Evolutionary conservation across 1,140 invertebrate species (phyloP).

Genomic region (Nephila pilipes): DNA sequence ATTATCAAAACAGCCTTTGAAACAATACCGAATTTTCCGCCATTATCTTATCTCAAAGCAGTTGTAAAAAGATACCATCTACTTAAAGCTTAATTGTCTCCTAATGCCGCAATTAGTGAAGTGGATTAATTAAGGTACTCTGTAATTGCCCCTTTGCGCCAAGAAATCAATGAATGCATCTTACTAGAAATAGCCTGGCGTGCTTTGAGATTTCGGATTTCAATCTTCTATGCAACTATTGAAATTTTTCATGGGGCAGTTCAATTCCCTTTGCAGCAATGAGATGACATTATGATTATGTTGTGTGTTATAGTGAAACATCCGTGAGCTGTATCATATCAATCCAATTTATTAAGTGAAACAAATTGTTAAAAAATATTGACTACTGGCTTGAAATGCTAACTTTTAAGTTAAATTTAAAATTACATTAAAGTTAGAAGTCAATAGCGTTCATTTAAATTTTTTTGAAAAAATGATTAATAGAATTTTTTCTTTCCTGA

Average conservation of each 20-base stretch:
- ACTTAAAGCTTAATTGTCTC: slow-evolving; percentile 69
- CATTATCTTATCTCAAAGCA: slow-evolving; percentile 67
- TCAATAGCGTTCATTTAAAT: too few relatives aligned
- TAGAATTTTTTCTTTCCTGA: too few relatives aligned
- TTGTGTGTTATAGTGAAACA: not conserved
- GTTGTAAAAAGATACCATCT: slow-evolving; percentile 67
- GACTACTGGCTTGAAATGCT: too few relatives aligned
- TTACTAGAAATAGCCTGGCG: not conserved
- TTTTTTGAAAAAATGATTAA: too few relatives aligned
- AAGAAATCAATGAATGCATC: slow-evolving; percentile 41
- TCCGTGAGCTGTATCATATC: too few relatives aligned
- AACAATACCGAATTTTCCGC: slow-evolving; percentile 37
- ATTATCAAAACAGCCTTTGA: slow-evolving; percentile 42
- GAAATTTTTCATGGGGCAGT: not conserved
- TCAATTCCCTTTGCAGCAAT: not conserved
- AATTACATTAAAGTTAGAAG: too few relatives aligned
- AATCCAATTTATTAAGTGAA: too few relatives aligned
- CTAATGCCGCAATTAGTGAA: slow-evolving; percentile 64
- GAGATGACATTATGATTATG: not conserved
- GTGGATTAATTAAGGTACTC: slow-evolving; percentile 63
- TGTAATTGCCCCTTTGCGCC: slow-evolving; percentile 57
- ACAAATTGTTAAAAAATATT: too few relatives aligned
- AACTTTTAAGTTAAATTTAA: too few relatives aligned
- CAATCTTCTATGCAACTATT: not conserved
- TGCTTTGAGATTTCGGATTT: not conserved